These are phyloP conservation scores for Trochalopteron elliotii DNA, from an alignment of 2,113 vertebrate genomes.

Conservation along the genomic window DNA sequence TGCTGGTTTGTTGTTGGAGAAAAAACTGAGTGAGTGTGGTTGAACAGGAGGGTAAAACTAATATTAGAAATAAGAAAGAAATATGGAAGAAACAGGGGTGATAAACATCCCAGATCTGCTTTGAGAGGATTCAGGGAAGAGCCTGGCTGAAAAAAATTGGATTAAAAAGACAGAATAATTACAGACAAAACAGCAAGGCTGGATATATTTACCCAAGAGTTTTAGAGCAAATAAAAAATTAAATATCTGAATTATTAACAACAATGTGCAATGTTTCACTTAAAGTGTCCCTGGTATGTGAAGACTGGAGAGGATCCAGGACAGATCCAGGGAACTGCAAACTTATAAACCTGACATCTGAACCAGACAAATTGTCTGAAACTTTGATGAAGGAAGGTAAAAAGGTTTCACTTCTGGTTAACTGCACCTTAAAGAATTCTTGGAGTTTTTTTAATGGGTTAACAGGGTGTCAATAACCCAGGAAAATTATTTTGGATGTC, in stretches of 20 bases:
- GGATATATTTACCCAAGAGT: not conserved
- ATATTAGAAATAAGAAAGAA: not conserved
- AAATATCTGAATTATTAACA: slow-evolving; percentile 46
- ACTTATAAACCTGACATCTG: not conserved
- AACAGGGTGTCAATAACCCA: not conserved
- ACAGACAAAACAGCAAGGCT: not conserved
- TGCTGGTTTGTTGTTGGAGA: not conserved
- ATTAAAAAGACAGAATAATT: not conserved
- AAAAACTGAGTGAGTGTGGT: not conserved
- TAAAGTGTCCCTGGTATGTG: not conserved
- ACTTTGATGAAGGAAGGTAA: not conserved
- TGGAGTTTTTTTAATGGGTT: not conserved
- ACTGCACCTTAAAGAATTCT: not conserved
- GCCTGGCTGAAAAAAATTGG: not conserved
- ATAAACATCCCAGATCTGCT: not conserved
- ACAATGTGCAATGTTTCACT: not conserved
- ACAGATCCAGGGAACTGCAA: not conserved
- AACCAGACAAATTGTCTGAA: not conserved
- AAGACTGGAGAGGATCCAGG: slow-evolving; percentile 20
- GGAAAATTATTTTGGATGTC: not conserved
- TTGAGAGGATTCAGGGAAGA: not conserved
- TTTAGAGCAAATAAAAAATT: not conserved
- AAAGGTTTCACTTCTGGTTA: not conserved
- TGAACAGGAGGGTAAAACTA: not conserved
- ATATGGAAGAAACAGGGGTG: not conserved